Evolutionary conservation across 2,797 vertebrate species (phyloP), one percentile per base, ranked within the genome.

Genomic region (Acrocephalus scirpaceus): DNA sequence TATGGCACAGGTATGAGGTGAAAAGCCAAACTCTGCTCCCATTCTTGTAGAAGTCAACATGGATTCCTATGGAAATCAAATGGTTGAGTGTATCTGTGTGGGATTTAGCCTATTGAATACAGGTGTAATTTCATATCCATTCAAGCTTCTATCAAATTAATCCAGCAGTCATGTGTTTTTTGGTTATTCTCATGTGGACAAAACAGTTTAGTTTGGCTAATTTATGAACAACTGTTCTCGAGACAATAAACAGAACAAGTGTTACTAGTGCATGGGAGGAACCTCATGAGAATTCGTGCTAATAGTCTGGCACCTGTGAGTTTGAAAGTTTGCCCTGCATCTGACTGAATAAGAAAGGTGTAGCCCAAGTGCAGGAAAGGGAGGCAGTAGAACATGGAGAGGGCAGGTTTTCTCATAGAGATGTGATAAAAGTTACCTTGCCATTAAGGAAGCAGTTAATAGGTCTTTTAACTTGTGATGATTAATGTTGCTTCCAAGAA

Each of bases 221-320:
- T 76, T 84, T 60, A 32, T 56, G 48, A 62, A 32, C 1, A 3
- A 5, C 50, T 58, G 0, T 30, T 88, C 16, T 56, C 19, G 36
- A 51, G 64, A 62, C 0, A 12, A 3, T 22, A 9, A 11, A 38
- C 1, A 0, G 56, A 67, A 26, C 3, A 16, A 86, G 19, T 44
- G 25, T 64, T 69, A 7, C 1, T 7, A 65, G 23, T 53, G 30
- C 10, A 3, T 27, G 58, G n/a, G n/a, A 64, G 16, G 27, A 78
- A 21, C 27, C 26, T 91, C 11, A 7, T 44, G 36, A 62, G 53
- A 81, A 61, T 66, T 44, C 25, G 5, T 65, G 45, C 42, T 57
- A 13, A 22, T 56, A 20, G 13, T 71, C 32, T 82, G 71, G 26
- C 32, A 64, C 18, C 16, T 67, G 7, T 30, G 51, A 58, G 34